Evolutionary conservation across 2,113 vertebrate genomes (phyloP), one percentile per base, ranked within the genome.

Genomic region (Laticauda colubrina): DNA sequence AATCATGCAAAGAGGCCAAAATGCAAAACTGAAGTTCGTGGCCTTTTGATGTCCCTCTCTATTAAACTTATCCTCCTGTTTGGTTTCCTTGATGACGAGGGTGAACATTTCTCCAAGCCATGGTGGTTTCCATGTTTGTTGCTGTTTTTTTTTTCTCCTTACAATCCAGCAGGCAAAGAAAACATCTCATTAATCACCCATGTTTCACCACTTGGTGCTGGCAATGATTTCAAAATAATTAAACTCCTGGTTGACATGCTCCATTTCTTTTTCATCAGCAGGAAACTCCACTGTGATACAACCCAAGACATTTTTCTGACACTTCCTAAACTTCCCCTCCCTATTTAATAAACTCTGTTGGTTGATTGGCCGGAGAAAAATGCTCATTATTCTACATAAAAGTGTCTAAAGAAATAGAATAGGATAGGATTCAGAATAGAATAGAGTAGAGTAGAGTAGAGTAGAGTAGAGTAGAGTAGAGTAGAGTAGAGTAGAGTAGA

Each of bases 41-140:
- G 59, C 11, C 94, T 96, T 97, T 96, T 97, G 97, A 96, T 96
- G 96, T 94, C 89, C 0, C 93, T 94, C 85, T 93, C 95, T 96
- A 57, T 87, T 86, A 26, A 85, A 94, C 34, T 0, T 0, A 59
- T 75, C 95, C 93, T 81, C 39, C 94, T 0, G 0, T 85, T 81
- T 1, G 12, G 4, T 0, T 9, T 89, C 87, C 90, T 64, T 43
- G 0, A 61, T 43, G 0, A 56, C 89, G 89, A n/a, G 93, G 96
- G 95, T 45, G 10, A 45, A 75, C 88, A 20, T 89, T 3, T 57
- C 34, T 1, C 4, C 55, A 94, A 94, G 86, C 90, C 21, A 15
- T 51, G 9, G 81, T 90, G 90, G 34, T 43, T 81, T 81, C 34
- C 18, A 21, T 94, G 94, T 59, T 95, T 0, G 2, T 2, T 93